These are phyloP conservation scores for Pedetes capensis DNA, from an alignment of 2,113 vertebrate species.

Conservation along the genomic window DNA sequence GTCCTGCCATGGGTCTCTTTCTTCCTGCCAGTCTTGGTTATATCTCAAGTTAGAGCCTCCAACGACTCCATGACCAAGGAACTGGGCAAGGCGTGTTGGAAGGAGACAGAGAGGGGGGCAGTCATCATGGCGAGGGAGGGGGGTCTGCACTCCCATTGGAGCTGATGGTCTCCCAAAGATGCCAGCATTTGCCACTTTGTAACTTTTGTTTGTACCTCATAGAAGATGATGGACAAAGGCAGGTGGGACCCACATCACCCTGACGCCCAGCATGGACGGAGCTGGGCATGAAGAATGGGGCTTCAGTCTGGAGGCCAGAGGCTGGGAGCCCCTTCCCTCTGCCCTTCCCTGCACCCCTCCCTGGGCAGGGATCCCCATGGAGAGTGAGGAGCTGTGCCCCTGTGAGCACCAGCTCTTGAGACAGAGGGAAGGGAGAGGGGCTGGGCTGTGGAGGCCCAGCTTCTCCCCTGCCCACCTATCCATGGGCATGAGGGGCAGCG, in stretches of 20 bases:
- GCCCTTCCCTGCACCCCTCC: background rate
- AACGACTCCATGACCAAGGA: background rate
- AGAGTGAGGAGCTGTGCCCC: fast-evolving
- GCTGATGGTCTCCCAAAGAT: too few species aligned
- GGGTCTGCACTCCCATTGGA: too few species aligned
- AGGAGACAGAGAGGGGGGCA: background rate
- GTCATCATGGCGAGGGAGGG: fast-evolving
- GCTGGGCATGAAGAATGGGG: background rate
- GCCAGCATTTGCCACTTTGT: background rate
- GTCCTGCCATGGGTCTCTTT: background rate
- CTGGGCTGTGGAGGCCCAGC: fast-evolving
- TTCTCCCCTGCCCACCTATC: background rate
- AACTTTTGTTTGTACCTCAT: background rate
- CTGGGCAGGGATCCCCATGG: fast-evolving
- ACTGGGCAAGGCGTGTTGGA: background rate
- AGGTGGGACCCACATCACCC: background rate
- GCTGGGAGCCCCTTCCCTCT: background rate
- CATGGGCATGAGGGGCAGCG: background rate
- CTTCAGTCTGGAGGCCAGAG: background rate
- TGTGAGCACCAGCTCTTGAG: background rate
- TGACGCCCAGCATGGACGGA: background rate
- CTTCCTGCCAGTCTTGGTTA: background rate
- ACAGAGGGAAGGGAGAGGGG: background rate
- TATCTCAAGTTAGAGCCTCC: background rate
- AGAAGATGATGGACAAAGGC: background rate